These are phyloP conservation scores for Guaruba guarouba DNA, from an alignment of 2,113 vertebrate genomes.

Conservation along the genomic window DNA sequence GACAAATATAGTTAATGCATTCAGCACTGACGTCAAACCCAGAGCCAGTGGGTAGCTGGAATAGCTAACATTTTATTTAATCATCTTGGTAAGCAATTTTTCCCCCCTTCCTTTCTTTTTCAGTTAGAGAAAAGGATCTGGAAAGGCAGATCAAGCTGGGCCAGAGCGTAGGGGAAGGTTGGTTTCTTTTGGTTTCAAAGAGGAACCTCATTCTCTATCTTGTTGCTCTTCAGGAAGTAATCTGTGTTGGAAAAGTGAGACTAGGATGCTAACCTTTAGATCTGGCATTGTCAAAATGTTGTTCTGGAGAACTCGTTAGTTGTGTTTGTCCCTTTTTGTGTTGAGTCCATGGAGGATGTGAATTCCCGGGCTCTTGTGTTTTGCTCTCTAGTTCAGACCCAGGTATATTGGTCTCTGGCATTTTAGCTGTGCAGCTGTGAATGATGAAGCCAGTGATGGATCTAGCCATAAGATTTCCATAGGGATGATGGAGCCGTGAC, in stretches of 20 bases:
- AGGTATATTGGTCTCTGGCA: rapidly evolving
- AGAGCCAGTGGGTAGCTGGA: slow-evolving; percentile 70
- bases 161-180: neutral
- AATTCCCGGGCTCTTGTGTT: neutral
- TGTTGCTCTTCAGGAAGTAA: neutral
- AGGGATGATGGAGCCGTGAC: neutral
- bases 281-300: neutral
- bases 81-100: slow-evolving; percentile 65
- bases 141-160: neutral
- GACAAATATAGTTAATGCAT: slow-evolving; percentile 75
- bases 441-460: neutral
- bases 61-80: slow-evolving; percentile 72
- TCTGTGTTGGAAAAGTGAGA: neutral
- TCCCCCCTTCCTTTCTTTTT: neutral
- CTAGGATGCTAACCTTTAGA: neutral
- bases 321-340: neutral
- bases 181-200: slow-evolving; percentile 23
- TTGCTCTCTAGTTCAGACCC: neutral
- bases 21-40: slow-evolving; percentile 70
- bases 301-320: neutral
- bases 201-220: neutral
- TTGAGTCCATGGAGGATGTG: neutral
- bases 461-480: neutral
- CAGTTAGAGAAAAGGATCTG: slow-evolving; percentile 11
- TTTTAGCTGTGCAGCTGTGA: neutral